Evolutionary conservation across 1,140 invertebrate genomes (phyloP), one percentile per base, ranked within the genome.

Genomic region (Trichoplusia ni): DNA sequence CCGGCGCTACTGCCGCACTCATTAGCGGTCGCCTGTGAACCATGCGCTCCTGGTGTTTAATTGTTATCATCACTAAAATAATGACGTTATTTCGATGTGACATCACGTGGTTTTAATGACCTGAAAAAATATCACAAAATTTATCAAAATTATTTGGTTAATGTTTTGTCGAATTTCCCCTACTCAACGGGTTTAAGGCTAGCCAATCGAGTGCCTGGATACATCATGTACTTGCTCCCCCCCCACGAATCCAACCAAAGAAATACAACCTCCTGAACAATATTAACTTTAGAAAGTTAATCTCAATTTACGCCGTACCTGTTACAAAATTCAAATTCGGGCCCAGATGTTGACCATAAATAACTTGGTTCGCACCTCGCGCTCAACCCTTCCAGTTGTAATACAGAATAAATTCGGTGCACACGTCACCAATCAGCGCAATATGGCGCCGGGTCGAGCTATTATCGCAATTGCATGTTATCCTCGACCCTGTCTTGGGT

Each of bases 1-100:
- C 47, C 67, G 76, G 84, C 86, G 84, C 86, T 77, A 77, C 81
- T 81, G 84, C 82, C 79, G 82, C 82, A 69, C 81, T 90, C 86
- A 86, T 90, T 90, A 90, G 85, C 66, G 86, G 84, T 86, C 67
- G 54, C 72, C 62, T 64, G 58, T 72, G 60, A 29, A 29, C 64
- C 67, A 75, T 78, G 71, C 63, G 69, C 58, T 69, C 73, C 76
- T 77, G 56, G 64, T 81, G 75, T 72, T 73, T 70, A 64, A 70
- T 67, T 69, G 61, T 68, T 37, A 65, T 65, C 46, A 62, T 49
- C 53, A 58, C 21, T 63, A 33, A 51, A 42, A 58, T 58, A 58
- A 42, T 31, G 23, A 29, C 37, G n/a, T 29, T 58, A 58, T 58
- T 58, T 58, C 44, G 44, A 27, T 58, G 23, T 42, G 2, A 21